Conservation (phyloP, 2,888 invertebrate genomes). For the Rhagium mordax region DNA sequence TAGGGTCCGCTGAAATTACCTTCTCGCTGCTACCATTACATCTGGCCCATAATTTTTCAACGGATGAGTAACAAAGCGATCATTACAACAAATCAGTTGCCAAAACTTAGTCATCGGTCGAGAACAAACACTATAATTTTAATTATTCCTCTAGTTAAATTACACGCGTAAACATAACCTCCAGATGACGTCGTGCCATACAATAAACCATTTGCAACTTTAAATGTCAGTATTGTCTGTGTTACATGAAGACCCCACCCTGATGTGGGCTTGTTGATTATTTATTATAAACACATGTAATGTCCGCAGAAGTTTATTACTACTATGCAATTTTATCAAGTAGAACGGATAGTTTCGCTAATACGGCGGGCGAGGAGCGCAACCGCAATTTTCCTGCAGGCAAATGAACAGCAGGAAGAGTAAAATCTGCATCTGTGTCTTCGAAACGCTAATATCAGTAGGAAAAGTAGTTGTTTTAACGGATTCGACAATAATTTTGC, state of each 20-base stretch:
- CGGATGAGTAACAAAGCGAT: background rate
- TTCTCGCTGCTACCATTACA: too few species aligned
- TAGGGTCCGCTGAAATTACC: too few species aligned
- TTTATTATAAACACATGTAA: conserved; percentile 2
- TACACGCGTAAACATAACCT: background rate
- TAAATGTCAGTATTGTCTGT: conserved; percentile 8
- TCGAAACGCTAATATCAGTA: too few species aligned
- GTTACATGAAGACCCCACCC: conserved; percentile 10
- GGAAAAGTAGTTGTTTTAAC: too few species aligned
- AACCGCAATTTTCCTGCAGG: background rate
- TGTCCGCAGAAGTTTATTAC: conserved; percentile 16
- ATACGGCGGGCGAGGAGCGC: too few species aligned
- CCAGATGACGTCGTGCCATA: background rate
- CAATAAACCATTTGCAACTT: background rate
- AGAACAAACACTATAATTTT: background rate
- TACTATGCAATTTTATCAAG: background rate
- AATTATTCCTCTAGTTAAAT: background rate
- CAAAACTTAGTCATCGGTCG: background rate
- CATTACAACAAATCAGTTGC: background rate
- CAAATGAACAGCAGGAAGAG: background rate
- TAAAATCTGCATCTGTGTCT: too few species aligned
- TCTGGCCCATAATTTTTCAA: too few species aligned
- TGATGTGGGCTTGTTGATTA: conserved; percentile 15
- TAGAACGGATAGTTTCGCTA: background rate
- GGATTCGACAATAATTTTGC: too few species aligned